Percentiles rank a stretch among this genome's conserved stretches.
Evolutionary conservation across 2,113 vertebrate genomes (phyloP).

Genomic region (Limanda limanda): DNA sequence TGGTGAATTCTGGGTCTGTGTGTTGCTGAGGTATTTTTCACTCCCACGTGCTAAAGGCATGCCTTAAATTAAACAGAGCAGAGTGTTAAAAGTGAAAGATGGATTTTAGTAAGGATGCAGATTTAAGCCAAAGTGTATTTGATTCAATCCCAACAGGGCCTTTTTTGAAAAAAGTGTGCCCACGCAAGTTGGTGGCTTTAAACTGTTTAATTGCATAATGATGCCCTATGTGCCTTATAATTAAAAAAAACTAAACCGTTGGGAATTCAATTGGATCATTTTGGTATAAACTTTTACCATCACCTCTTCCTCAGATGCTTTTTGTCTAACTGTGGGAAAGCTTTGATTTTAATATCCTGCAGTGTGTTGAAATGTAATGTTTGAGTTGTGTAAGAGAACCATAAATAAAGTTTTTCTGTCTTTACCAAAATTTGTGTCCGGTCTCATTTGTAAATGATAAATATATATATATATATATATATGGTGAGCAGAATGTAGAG

Average conservation of each 20-base stretch:
- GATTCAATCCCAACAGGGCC: conserved; percentile 26
- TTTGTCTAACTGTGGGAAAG: conserved; percentile 18
- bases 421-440: background rate
- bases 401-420: conserved; percentile 78
- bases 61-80: conserved; percentile 8
- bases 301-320: conserved; percentile 34
- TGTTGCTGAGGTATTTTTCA: conserved; percentile 41
- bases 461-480: background rate
- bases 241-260: background rate
- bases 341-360: conserved; percentile 48
- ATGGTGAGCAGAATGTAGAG: background rate
- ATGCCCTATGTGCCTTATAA: conserved; percentile 46
- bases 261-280: conserved; percentile 24
- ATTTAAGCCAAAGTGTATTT: conserved; percentile 21
- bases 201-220: conserved; percentile 12
- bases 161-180: conserved; percentile 20
- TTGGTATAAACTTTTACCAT: conserved; percentile 36
- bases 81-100: conserved; percentile 9
- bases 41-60: conserved; percentile 4
- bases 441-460: background rate
- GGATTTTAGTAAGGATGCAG: conserved; percentile 14
- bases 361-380: conserved; percentile 53
- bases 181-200: conserved; percentile 30
- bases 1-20: conserved; percentile 43
- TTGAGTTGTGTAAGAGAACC: conserved; percentile 60